A percentile compares a stretch with the other conserved stretches of the same genome.
Conservation (phyloP, 2,797 vertebrate species). For the Pachyuromys duprasi region DNA sequence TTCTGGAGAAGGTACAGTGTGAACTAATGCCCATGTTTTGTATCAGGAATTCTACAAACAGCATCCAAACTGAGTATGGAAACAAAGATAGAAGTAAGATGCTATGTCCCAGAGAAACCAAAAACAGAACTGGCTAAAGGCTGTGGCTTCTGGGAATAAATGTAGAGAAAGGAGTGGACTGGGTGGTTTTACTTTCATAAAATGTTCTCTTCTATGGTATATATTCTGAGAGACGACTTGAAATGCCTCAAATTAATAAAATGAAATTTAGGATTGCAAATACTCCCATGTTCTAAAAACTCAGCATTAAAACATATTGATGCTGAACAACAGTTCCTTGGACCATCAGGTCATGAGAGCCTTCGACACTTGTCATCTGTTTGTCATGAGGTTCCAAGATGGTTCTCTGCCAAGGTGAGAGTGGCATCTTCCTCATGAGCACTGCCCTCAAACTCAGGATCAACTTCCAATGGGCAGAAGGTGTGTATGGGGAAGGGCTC, state of each 20-base stretch:
- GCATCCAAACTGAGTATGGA: background rate
- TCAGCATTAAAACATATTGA: background rate
- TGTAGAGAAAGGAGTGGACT: background rate
- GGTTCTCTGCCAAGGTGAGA: background rate
- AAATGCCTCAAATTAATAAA: constrained; percentile 9
- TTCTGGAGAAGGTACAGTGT: background rate
- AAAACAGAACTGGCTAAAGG: background rate
- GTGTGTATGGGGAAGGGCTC: background rate
- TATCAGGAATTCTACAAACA: background rate
- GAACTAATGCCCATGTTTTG: background rate
- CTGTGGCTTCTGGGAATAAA: background rate
- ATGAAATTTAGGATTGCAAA: background rate
- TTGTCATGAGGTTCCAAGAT: background rate
- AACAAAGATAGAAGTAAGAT: background rate
- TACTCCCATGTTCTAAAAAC: background rate
- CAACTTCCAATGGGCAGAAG: background rate
- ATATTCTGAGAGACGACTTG: background rate
- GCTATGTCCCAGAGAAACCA: background rate
- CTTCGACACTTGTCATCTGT: too few relatives aligned
- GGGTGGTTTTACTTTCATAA: background rate
- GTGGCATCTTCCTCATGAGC: background rate
- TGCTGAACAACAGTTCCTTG: background rate
- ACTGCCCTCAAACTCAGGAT: background rate
- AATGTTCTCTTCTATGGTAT: rapidly evolving
- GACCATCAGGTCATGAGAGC: background rate